Conservation (phyloP, 2,797 vertebrate species). For the Alauda arvensis region DNA sequence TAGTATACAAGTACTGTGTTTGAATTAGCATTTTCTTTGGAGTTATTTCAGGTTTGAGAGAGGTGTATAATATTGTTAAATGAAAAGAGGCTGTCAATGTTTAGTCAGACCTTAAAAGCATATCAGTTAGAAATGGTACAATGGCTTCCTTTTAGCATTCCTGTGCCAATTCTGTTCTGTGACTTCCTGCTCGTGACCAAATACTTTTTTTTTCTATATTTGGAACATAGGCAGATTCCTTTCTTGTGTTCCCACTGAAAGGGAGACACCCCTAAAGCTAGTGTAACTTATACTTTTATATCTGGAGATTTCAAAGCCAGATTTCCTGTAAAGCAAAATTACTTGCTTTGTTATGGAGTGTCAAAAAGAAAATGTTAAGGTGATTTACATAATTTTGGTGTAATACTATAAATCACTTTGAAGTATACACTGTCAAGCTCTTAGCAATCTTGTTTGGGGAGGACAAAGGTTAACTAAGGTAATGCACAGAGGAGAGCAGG, state of each 20-base stretch:
- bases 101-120: neutral
- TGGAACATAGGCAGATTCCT: neutral
- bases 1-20: neutral
- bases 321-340: neutral
- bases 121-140: neutral
- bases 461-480: neutral
- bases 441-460: neutral
- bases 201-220: neutral
- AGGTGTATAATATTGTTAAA: neutral
- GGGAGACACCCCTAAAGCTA: neutral
- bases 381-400: neutral
- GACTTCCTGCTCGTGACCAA: neutral
- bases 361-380: neutral
- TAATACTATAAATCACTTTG: neutral
- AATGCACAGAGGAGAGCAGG: neutral
- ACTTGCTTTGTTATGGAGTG: neutral
- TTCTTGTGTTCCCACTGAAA: neutral
- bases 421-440: neutral
- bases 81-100: neutral
- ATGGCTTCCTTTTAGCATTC: neutral
- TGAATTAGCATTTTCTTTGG: neutral
- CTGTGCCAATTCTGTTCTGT: neutral
- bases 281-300: neutral
- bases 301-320: neutral
- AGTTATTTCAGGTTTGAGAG: neutral